Evolutionary conservation across 2,888 invertebrate species (phyloP), one percentile per base, ranked within the genome.

Genomic region (Apodemia duryi): DNA sequence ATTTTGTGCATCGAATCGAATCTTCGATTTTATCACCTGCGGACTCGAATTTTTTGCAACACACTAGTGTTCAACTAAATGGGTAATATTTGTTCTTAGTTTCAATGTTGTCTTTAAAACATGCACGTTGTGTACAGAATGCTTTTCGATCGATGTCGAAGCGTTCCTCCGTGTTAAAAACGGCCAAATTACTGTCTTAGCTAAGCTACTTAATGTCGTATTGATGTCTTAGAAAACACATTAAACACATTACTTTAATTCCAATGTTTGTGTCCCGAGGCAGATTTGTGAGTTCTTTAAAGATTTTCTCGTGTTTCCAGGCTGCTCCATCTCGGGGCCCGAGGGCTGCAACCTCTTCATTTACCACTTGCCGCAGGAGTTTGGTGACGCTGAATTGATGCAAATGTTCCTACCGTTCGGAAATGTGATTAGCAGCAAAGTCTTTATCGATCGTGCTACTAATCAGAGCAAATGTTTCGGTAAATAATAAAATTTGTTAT

Each of bases 401-500:
- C 99, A 99, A 94, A 99, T 99, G 99, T 99, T 99, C 93, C 94
- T 99, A 88, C 99, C 99, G 72, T 99, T 99, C 89, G 99, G 99
- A 80, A 98, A 98, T 91, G 99, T 99, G 85, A 99, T 99, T 93
- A 98, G 98, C 93, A 99, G 99, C 91, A 99, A 99, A 94, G 99
- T 99, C 79, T 99, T 99, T 94, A 99, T 99, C 87, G 99, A 99
- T 93, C 96, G 99, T 80, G 99, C 99, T 88, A 99, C 99, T 84
- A 99, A 99, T 93, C 99, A 99, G 94, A 99, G 99, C 95, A 99
- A 99, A 95, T 99, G 99, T 94, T 99, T 99, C 93, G 99, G 99
- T 99, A 93, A 94, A 97, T 79, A n/a, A 29, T 10, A 65, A 38
- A 6, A 49, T 32, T n/a, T 35, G 9, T 13, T 28, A 21, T 51